Conservation (phyloP, 2,113 vertebrate species). For the Oenanthe melanoleuca region DNA sequence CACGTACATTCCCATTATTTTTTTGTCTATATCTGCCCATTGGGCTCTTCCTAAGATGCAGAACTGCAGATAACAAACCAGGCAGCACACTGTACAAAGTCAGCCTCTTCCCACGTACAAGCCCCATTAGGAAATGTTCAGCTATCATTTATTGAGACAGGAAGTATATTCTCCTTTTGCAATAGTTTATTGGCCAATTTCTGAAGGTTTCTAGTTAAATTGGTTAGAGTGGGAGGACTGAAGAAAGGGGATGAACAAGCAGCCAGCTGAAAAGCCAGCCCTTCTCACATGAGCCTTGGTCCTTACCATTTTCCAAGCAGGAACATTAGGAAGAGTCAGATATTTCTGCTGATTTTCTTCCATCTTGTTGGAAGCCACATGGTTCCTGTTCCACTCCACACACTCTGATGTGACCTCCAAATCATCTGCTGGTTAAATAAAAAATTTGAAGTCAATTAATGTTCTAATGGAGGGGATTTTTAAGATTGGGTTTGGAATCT, state of each 20-base stretch:
- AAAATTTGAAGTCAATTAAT: background rate
- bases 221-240: slow-evolving; percentile 1
- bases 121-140: slow-evolving; percentile 16
- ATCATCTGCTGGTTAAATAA: background rate
- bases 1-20: background rate
- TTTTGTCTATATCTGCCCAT: background rate
- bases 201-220: slow-evolving; percentile 41
- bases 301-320: background rate
- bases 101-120: slow-evolving; percentile 7
- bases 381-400: background rate
- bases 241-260: slow-evolving; percentile 5
- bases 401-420: background rate
- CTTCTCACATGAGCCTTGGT: background rate
- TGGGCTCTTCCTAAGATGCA: background rate
- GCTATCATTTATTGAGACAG: slow-evolving; percentile 28
- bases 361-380: background rate
- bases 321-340: background rate
- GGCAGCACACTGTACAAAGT: background rate
- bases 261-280: slow-evolving; percentile 37
- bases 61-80: background rate
- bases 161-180: slow-evolving; percentile 53
- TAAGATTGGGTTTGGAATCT: background rate
- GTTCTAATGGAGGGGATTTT: background rate
- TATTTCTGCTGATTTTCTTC: slow-evolving; percentile 10
- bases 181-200: slow-evolving; percentile 19